phyloP scores from a whole-genome alignment of 2,888 invertebrate genomes.

The Rhimphoctona megacephalus region DNA sequence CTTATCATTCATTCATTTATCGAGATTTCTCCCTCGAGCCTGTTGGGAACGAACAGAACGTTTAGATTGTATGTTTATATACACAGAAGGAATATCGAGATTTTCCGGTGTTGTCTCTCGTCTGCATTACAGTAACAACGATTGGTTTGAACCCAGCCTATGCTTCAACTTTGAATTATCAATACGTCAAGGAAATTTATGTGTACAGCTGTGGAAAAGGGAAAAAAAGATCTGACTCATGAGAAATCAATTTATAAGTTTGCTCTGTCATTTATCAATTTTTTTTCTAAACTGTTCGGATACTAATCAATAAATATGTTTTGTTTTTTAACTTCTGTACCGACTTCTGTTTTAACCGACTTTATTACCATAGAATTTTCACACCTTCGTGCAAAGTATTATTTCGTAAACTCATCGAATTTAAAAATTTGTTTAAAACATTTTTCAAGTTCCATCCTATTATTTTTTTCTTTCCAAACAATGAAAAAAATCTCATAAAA shows the following conservation, averaged over 20 bases:
- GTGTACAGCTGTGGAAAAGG: background rate
- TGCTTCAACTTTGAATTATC: slow-evolving; percentile 45
- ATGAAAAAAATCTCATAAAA: background rate
- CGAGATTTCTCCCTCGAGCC: slow-evolving; percentile 41
- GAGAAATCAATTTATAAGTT: slow-evolving; percentile 45
- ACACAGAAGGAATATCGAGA: slow-evolving; percentile 18
- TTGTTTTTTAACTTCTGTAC: slow-evolving; percentile 63
- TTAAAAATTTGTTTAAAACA: background rate
- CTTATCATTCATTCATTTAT: slow-evolving; percentile 37
- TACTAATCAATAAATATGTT: background rate
- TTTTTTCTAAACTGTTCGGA: slow-evolving; percentile 20
- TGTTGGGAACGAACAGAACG: slow-evolving; percentile 18
- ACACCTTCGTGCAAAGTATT: slow-evolving; percentile 73
- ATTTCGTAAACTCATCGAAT: slow-evolving; percentile 55
- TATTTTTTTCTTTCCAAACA: background rate
- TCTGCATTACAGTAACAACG: slow-evolving; percentile 17
- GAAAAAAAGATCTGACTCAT: slow-evolving; percentile 18
- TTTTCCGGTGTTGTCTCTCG: slow-evolving; percentile 45
- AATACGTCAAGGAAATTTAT: background rate
- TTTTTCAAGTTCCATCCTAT: background rate
- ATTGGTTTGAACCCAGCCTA: slow-evolving; percentile 48
- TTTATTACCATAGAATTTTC: slow-evolving; percentile 58
- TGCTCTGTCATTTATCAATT: slow-evolving; percentile 16
- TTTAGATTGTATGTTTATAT: background rate
- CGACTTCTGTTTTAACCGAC: slow-evolving; percentile 58